Percentiles rank a stretch among this genome's conserved stretches.
phyloP scores from a whole-genome alignment of 2,797 vertebrate species.

The Lutjanus campechanus region DNA sequence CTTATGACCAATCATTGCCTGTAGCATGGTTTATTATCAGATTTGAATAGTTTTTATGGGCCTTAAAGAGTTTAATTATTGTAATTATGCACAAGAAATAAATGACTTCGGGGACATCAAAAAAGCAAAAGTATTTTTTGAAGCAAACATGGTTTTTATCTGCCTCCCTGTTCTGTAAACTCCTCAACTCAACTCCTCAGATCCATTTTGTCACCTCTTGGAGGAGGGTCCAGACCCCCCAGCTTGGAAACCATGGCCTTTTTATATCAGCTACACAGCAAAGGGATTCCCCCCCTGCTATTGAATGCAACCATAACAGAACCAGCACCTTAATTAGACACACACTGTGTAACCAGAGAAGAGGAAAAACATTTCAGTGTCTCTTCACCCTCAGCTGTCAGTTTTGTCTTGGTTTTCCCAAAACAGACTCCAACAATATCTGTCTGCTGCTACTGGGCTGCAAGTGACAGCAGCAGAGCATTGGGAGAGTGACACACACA shows the following conservation, averaged over 20 bases:
- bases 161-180: conserved; percentile 12
- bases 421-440: conserved; percentile 56
- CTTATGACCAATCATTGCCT: background rate
- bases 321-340: conserved; percentile 31
- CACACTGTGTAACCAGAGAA: conserved; percentile 34
- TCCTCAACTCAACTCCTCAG: background rate
- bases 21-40: background rate
- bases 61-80: background rate
- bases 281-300: conserved; percentile 24
- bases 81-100: background rate
- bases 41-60: no score
- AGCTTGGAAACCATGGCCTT: background rate
- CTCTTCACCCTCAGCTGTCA: conserved; percentile 47
- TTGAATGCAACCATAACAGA: conserved; percentile 18
- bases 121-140: background rate
- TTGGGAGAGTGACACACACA: conserved; percentile 26
- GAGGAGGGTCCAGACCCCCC: background rate
- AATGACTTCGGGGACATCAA: background rate
- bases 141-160: background rate
- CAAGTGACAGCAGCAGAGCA: conserved; percentile 45
- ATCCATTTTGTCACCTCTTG: background rate
- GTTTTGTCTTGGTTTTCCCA: conserved; percentile 47
- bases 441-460: conserved; percentile 39
- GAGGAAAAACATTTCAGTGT: conserved; percentile 21
- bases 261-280: conserved; percentile 6